phyloP scores from a whole-genome alignment of 1,140 invertebrate species.

The Lasaia peninsularis region DNA sequence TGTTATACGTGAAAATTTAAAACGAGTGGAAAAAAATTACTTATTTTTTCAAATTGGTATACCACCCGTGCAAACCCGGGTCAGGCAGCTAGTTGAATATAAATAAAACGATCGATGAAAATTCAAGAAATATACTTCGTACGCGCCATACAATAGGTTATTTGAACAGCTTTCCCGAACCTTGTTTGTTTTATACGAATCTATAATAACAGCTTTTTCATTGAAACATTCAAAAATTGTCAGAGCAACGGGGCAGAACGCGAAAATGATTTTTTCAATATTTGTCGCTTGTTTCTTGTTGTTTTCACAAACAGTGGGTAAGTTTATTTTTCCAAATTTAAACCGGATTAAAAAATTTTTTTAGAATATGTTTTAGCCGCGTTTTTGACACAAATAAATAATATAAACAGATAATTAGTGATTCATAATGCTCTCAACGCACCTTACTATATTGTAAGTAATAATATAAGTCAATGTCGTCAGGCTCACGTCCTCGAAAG shows the following conservation, averaged over 20 bases:
- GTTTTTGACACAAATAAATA: too few relatives aligned
- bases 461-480: too few relatives aligned
- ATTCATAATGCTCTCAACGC: too few relatives aligned
- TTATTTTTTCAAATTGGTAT: too few relatives aligned
- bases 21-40: too few relatives aligned
- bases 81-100: slow-evolving; percentile 4
- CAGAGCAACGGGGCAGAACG: slow-evolving; percentile 15
- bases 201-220: slow-evolving; percentile 28
- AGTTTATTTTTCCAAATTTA: slow-evolving; percentile 1
- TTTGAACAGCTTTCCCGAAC: slow-evolving; percentile 31
- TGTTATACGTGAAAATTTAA: too few relatives aligned
- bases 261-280: slow-evolving; percentile 27
- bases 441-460: too few relatives aligned
- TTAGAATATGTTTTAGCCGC: too few relatives aligned
- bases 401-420: too few relatives aligned
- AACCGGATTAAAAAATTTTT: neutral
- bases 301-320: slow-evolving; percentile 20
- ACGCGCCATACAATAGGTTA: slow-evolving; percentile 28
- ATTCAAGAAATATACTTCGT: slow-evolving; percentile 24
- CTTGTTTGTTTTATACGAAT: slow-evolving; percentile 26
- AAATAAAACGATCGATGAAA: slow-evolving; percentile 20
- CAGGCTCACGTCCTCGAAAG: too few relatives aligned
- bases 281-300: slow-evolving; percentile 25
- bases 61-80: too few relatives aligned
- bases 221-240: slow-evolving; percentile 22